Conservation (phyloP, 2,888 invertebrate species). For the Aphidius colemani region DNA sequence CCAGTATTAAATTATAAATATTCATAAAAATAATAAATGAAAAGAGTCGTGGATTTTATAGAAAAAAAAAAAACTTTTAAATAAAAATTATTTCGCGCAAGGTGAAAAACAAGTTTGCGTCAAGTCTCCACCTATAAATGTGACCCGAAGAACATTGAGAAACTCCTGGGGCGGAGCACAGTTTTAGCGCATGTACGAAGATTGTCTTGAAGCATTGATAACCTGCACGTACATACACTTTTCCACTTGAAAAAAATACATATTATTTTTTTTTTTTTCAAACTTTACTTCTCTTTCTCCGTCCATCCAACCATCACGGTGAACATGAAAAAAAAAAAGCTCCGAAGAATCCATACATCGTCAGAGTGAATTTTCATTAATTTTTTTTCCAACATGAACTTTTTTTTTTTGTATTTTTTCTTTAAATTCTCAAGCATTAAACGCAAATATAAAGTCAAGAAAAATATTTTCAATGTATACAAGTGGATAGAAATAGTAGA, state of each 20-base stretch:
- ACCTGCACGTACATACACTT: background rate
- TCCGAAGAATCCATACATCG: background rate
- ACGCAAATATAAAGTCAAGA: conserved; percentile 10
- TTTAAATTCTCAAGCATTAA: background rate
- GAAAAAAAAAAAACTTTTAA: background rate
- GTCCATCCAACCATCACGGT: background rate
- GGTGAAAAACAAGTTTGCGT: conserved; percentile 36
- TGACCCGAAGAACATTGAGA: conserved; percentile 15
- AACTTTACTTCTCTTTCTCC: background rate
- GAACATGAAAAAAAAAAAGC: background rate
- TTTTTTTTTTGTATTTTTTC: background rate
- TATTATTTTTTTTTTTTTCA: too few species aligned
- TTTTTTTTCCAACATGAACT: background rate
- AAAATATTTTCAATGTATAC: conserved; percentile 24
- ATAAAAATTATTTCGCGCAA: conserved; percentile 31
- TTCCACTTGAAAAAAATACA: background rate
- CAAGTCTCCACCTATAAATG: conserved; percentile 35
- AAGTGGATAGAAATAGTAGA: conserved; percentile 37
- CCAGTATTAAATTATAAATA: too few species aligned
- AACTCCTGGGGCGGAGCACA: conserved; percentile 36
- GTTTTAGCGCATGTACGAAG: conserved; percentile 41
- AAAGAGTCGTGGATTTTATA: background rate
- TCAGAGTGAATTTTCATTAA: background rate
- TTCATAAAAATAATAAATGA: too few species aligned
- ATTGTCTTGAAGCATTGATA: conserved; percentile 16